phyloP scores from a whole-genome alignment of 37 sponge, comb jelly and placozoan species.

The Beroe ovata region DNA sequence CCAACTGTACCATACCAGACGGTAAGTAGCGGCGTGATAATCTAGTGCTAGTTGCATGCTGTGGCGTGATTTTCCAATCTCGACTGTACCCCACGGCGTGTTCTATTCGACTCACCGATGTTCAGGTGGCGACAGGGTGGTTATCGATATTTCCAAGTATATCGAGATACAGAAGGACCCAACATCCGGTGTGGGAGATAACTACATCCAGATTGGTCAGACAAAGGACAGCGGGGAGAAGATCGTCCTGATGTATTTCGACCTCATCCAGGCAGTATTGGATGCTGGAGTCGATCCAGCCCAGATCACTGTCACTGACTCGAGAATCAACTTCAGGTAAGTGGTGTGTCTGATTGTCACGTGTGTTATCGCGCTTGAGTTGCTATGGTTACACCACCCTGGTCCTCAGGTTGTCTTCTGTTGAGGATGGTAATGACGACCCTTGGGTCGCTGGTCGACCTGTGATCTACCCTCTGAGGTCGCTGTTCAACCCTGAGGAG shows the following conservation, averaged over 20 bases:
- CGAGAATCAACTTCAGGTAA: constrained; percentile 56
- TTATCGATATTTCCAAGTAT: constrained; percentile 22
- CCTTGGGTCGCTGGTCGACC: neutral
- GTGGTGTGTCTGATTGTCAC: no score
- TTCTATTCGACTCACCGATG: no score
- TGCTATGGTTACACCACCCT: neutral
- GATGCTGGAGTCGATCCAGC: constrained; percentile 8
- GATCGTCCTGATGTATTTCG: constrained; percentile 32
- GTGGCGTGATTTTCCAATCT: no score
- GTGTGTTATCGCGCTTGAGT: no score
- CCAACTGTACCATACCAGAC: constrained; percentile 34
- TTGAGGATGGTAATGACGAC: constrained; percentile 4
- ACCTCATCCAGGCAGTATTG: neutral
- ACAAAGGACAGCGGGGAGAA: constrained; percentile 17
- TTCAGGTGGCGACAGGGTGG: constrained; percentile 42
- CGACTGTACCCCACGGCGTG: no score
- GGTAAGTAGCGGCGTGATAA: neutral
- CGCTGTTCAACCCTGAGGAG: neutral
- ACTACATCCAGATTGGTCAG: constrained; percentile 63
- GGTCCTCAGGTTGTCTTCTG: neutral
- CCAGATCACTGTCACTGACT: constrained; percentile 62
- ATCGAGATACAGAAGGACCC: constrained; percentile 21
- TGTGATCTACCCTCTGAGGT: constrained; percentile 20
- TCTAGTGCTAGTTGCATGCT: no score
- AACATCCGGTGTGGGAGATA: neutral